Evolutionary conservation across 1,140 invertebrate genomes (phyloP).

Genomic region (Manduca sexta): DNA sequence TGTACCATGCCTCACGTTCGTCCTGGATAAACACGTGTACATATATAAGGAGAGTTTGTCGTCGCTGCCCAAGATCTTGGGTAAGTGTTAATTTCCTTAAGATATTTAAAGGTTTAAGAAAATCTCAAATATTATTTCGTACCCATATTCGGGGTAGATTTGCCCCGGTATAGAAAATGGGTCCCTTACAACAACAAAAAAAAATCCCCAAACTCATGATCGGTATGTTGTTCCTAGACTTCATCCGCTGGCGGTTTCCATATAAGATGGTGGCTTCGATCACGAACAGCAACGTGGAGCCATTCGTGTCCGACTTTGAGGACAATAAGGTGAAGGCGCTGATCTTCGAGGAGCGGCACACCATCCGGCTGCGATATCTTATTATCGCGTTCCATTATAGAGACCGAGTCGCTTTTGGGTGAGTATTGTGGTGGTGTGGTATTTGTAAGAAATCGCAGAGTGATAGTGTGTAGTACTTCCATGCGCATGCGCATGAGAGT

Average conservation of each 20-base stretch:
- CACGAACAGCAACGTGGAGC: constrained; percentile 82
- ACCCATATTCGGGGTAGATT: no score
- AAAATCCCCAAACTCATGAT: no score
- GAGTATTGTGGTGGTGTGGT: constrained; percentile 34
- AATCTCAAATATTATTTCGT: no score
- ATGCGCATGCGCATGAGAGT: no score
- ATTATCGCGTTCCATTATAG: constrained; percentile 91
- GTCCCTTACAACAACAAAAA: no score
- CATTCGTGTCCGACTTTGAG: constrained; percentile 89
- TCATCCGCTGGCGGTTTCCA: constrained; percentile 88
- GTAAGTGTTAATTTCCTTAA: constrained; percentile 41
- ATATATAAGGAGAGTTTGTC: constrained; percentile 86
- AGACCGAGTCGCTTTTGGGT: constrained; percentile 92
- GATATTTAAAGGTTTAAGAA: constrained; percentile 6
- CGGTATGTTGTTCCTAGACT: constrained; percentile 76
- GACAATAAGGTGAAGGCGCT: constrained; percentile 94
- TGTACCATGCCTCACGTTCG: constrained; percentile 87
- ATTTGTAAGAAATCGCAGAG: no score
- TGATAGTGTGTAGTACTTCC: no score
- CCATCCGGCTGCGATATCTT: constrained; percentile 87
- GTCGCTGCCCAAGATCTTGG: constrained; percentile 86
- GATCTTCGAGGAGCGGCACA: constrained; percentile 87
- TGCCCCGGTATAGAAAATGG: no score
- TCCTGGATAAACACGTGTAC: constrained; percentile 86
- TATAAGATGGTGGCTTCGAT: constrained; percentile 84